Percentiles rank a stretch among this genome's conserved stretches.
These are phyloP conservation scores for Lithophane socia DNA, from an alignment of 2,888 invertebrate species.

Conservation along the genomic window DNA sequence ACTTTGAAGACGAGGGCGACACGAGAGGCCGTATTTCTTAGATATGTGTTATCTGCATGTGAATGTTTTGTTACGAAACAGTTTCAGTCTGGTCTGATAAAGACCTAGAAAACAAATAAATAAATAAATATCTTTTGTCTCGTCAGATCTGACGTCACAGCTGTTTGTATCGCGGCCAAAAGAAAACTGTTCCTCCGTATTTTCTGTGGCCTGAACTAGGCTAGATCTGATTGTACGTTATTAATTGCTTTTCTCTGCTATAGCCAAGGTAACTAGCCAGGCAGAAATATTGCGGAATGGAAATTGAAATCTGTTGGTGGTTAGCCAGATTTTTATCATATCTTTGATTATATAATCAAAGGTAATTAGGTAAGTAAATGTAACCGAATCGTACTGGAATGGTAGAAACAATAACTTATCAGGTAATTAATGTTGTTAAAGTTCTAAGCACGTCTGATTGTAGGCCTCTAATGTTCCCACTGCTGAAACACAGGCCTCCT, in stretches of 20 bases:
- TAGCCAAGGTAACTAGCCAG: neutral
- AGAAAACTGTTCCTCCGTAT: slow-evolving; percentile 23
- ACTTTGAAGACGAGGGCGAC: slow-evolving; percentile 52
- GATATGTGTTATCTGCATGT: slow-evolving; percentile 38
- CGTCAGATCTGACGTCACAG: slow-evolving; percentile 14
- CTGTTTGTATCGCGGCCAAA: slow-evolving; percentile 7
- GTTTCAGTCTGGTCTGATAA: slow-evolving; percentile 32
- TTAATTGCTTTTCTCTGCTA: slow-evolving; percentile 30
- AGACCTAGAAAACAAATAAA: slow-evolving; percentile 18
- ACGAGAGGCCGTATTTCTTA: slow-evolving; percentile 59
- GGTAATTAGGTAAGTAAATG: neutral
- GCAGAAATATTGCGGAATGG: neutral
- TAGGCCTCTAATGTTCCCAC: neutral
- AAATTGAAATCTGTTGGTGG: neutral
- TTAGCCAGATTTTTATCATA: neutral
- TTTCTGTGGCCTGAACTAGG: slow-evolving; percentile 24
- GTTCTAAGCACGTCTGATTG: neutral
- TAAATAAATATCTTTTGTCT: slow-evolving; percentile 3
- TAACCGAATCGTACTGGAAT: neutral
- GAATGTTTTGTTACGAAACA: slow-evolving; percentile 38
- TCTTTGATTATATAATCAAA: too few relatives aligned
- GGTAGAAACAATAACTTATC: neutral
- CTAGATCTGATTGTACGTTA: slow-evolving; percentile 43
- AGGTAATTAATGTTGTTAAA: neutral
- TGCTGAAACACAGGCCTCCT: neutral